A percentile compares a stretch with the other conserved stretches of the same genome.
Conservation (phyloP, 2,888 invertebrate species). For the Troglohyphantes excavatus region DNA sequence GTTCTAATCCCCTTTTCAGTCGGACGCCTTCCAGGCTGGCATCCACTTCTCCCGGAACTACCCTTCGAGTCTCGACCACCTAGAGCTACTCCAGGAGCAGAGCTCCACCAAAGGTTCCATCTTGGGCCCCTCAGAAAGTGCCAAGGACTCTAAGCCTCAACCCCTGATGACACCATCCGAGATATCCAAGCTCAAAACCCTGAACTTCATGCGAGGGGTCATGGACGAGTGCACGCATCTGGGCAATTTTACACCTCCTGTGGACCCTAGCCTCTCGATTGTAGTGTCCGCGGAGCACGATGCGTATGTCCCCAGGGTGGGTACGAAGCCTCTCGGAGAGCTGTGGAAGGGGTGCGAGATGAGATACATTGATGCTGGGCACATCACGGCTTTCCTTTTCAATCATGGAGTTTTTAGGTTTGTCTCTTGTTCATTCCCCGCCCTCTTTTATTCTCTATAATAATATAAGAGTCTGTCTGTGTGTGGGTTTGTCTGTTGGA, state of each 20-base stretch:
- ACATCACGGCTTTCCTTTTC: constrained; percentile 93
- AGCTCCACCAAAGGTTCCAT: neutral
- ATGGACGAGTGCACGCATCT: constrained; percentile 99
- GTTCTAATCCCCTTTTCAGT: constrained; percentile 66
- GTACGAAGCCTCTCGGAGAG: constrained; percentile 90
- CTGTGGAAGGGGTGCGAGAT: constrained; percentile 97
- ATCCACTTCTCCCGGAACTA: constrained; percentile 80
- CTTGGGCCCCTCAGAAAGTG: neutral
- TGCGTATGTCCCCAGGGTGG: constrained; percentile 91
- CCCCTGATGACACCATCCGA: constrained; percentile 19
- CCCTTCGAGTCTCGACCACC: constrained; percentile 71
- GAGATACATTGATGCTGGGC: constrained; percentile 90
- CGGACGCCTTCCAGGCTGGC: constrained; percentile 80
- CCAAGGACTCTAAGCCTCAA: neutral
- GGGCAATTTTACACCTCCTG: constrained; percentile 92
- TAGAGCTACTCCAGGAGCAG: constrained; percentile 47
- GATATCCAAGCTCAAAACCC: constrained; percentile 76
- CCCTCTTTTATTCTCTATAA: no score
- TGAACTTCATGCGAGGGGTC: constrained; percentile 97
- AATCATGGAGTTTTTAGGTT: constrained; percentile 94
- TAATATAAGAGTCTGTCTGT: no score
- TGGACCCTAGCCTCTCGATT: constrained; percentile 94
- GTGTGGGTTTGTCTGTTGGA: no score
- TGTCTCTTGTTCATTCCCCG: no score
- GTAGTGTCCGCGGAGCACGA: constrained; percentile 90